Conservation (phyloP, 2,888 invertebrate genomes). For the Taphrorychus bicolor region DNA sequence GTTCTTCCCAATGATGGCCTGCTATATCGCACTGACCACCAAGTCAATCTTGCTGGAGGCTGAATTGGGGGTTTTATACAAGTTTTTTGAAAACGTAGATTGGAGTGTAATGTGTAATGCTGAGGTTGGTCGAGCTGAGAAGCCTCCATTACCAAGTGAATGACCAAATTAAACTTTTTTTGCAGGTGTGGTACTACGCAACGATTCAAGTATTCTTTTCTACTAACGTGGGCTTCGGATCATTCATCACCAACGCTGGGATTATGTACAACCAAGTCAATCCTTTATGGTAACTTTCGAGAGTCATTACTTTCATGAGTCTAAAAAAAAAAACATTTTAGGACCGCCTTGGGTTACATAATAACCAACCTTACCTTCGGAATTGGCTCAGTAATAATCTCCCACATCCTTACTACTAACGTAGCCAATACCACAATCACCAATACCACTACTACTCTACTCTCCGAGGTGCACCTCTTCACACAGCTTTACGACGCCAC, state of each 20-base stretch:
- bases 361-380: slow-evolving; percentile 66
- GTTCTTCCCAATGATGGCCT: slow-evolving; percentile 53
- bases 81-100: slow-evolving; percentile 50
- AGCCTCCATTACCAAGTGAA: not conserved
- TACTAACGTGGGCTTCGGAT: slow-evolving; percentile 69
- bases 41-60: slow-evolving; percentile 52
- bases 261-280: slow-evolving; percentile 69
- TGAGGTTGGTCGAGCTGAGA: slow-evolving; percentile 49
- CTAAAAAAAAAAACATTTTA: slow-evolving; percentile 55
- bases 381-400: slow-evolving; percentile 65
- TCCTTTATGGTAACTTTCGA: slow-evolving; percentile 67
- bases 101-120: slow-evolving; percentile 53
- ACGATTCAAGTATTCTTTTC: slow-evolving; percentile 70
- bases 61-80: slow-evolving; percentile 48
- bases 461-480: slow-evolving; percentile 66
- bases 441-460: slow-evolving; percentile 42
- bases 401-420: slow-evolving; percentile 62
- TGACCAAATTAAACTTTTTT: slow-evolving; percentile 24
- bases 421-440: slow-evolving; percentile 40
- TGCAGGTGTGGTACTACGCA: slow-evolving; percentile 69
- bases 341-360: slow-evolving; percentile 67
- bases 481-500: slow-evolving; percentile 67
- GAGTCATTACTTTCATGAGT: not conserved
- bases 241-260: slow-evolving; percentile 70
- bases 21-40: slow-evolving; percentile 54